Evolutionary conservation across 2,113 vertebrate genomes (phyloP).

Genomic region (Pteruthius melanotis): DNA sequence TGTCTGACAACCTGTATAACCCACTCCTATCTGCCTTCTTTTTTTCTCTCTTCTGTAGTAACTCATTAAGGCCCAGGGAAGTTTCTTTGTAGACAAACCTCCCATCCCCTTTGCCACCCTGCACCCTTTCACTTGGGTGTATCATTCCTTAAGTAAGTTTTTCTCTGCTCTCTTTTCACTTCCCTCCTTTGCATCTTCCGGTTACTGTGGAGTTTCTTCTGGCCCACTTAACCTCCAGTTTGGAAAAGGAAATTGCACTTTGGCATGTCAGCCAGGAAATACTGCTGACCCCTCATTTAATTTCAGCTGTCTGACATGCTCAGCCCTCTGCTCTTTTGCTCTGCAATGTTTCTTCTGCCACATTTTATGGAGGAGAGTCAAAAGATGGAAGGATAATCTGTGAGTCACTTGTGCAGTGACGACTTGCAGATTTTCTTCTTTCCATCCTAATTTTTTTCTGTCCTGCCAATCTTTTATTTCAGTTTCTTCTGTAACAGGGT

Average conservation of each 20-base stretch:
- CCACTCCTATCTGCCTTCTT: background rate
- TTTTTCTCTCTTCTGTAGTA: background rate
- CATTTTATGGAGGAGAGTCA: conserved; percentile 34
- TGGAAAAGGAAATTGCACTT: background rate
- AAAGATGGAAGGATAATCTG: conserved; percentile 16
- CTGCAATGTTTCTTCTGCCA: conserved; percentile 27
- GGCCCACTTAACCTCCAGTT: background rate
- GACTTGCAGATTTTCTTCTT: conserved; percentile 37
- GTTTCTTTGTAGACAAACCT: background rate
- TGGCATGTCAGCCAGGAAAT: background rate
- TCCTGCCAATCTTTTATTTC: background rate
- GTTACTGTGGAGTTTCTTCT: background rate
- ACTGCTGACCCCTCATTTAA: conserved; percentile 1
- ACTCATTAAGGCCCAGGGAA: background rate
- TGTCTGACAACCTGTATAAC: accelerated
- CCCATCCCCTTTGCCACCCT: background rate
- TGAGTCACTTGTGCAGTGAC: conserved; percentile 33
- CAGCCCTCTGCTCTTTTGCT: background rate
- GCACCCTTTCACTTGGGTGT: background rate
- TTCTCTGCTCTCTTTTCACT: background rate
- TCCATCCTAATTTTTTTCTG: background rate
- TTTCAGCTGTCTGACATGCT: background rate
- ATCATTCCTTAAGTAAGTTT: background rate
- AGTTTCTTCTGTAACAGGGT: background rate
- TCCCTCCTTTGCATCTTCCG: background rate